A percentile compares a stretch with the other conserved stretches of the same genome.
phyloP scores from a whole-genome alignment of 1,140 invertebrate genomes.

The Aphelinus atriplicis region DNA sequence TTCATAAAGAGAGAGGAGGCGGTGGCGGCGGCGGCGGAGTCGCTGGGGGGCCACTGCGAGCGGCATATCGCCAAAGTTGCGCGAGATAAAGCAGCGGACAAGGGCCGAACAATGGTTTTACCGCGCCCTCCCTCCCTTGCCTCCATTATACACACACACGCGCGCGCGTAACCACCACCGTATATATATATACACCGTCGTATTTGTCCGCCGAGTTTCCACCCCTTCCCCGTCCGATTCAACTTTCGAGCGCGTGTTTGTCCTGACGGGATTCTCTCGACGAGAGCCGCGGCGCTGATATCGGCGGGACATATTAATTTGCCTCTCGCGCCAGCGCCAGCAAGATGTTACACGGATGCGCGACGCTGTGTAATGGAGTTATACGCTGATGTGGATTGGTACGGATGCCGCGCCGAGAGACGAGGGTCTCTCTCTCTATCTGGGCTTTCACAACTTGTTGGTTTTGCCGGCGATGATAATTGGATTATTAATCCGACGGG shows the following conservation, averaged over 20 bases:
- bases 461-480: too few relatives aligned
- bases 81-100: slow-evolving; percentile 14
- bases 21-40: not conserved
- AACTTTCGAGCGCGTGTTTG: slow-evolving; percentile 7
- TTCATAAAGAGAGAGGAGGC: slow-evolving; percentile 31
- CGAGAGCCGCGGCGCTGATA: too few relatives aligned
- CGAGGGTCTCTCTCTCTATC: too few relatives aligned
- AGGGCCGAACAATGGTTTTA: slow-evolving; percentile 17
- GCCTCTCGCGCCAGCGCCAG: too few relatives aligned
- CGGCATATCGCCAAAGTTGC: slow-evolving; percentile 10
- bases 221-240: not conserved
- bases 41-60: not conserved
- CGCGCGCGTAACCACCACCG: too few relatives aligned
- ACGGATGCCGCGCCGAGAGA: too few relatives aligned
- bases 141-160: not conserved
- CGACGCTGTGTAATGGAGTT: too few relatives aligned
- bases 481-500: too few relatives aligned
- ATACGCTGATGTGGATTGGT: too few relatives aligned
- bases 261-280: too few relatives aligned
- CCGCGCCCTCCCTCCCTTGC: not conserved
- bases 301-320: too few relatives aligned
- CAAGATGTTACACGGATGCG: not conserved
- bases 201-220: not conserved
- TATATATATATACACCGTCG: not conserved
- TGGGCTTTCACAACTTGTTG: too few relatives aligned